Evolutionary conservation across 2,888 invertebrate species (phyloP).

Genomic region (Eilema griseolum): DNA sequence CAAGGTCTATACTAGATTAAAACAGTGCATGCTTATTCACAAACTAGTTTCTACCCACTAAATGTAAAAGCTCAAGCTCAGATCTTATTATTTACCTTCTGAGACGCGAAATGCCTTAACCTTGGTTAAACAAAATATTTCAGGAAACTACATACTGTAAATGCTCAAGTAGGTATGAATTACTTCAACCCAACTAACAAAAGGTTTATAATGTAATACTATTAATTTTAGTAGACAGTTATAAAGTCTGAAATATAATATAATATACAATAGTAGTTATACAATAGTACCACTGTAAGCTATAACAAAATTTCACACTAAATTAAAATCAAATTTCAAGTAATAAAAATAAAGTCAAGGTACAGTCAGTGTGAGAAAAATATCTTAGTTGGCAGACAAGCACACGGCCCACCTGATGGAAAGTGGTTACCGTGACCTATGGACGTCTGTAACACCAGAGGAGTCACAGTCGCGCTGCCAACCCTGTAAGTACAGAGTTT

Average conservation of each 20-base stretch:
- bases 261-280: not conserved
- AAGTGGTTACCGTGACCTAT: too few species aligned
- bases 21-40: too few species aligned
- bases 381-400: too few species aligned
- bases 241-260: too few species aligned
- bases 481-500: too few species aligned
- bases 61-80: slow-evolving; percentile 14
- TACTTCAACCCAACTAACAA: not conserved
- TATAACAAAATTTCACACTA: not conserved
- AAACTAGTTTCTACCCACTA: too few species aligned
- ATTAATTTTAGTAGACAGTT: not conserved
- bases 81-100: slow-evolving; percentile 23
- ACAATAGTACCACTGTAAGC: not conserved
- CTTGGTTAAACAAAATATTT: slow-evolving; percentile 20
- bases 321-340: not conserved
- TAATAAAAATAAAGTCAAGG: too few species aligned
- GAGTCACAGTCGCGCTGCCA: too few species aligned
- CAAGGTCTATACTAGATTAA: too few species aligned
- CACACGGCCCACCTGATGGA: too few species aligned
- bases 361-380: too few species aligned
- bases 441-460: too few species aligned
- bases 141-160: slow-evolving; percentile 6
- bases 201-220: not conserved
- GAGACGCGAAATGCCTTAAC: slow-evolving; percentile 23
- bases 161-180: not conserved